phyloP scores from a whole-genome alignment of 2,797 vertebrate species.

The Choloepus didactylus region DNA sequence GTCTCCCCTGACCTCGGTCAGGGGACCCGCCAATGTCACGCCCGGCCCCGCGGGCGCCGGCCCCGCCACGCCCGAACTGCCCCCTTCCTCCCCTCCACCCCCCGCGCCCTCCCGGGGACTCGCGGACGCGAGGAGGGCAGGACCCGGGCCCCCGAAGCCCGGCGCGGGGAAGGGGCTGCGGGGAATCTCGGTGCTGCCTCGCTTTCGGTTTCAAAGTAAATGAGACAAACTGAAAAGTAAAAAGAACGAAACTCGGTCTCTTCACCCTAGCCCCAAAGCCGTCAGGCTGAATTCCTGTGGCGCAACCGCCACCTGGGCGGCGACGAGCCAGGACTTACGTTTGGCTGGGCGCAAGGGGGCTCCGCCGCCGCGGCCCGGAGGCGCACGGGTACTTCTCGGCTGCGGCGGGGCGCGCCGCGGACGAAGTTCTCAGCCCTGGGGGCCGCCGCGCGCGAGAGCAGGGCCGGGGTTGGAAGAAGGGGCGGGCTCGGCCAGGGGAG shows the following conservation, averaged over 20 bases:
- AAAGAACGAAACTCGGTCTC: neutral
- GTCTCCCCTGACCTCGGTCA: no score
- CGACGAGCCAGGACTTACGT: neutral
- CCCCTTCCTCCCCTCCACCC: no score
- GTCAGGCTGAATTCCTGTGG: no score
- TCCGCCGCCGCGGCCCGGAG: neutral
- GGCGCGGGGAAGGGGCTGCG: neutral
- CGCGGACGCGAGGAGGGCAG: neutral
- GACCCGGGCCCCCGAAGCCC: neutral
- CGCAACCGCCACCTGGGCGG: neutral
- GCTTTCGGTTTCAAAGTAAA: conserved; percentile 69
- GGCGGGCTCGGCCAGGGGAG: fast-evolving
- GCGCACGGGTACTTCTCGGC: neutral
- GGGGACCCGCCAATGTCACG: no score
- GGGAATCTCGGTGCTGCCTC: neutral
- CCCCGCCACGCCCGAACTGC: neutral
- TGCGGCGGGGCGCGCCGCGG: neutral
- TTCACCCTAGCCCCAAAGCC: neutral
- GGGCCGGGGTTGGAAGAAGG: neutral
- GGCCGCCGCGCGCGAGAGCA: no score
- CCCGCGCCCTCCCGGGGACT: neutral
- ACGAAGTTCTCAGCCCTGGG: neutral
- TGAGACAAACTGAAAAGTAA: neutral
- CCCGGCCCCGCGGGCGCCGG: neutral
- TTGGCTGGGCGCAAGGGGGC: neutral